phyloP scores from a whole-genome alignment of 2,797 vertebrate genomes.

The Dendrocincla tyrannina region DNA sequence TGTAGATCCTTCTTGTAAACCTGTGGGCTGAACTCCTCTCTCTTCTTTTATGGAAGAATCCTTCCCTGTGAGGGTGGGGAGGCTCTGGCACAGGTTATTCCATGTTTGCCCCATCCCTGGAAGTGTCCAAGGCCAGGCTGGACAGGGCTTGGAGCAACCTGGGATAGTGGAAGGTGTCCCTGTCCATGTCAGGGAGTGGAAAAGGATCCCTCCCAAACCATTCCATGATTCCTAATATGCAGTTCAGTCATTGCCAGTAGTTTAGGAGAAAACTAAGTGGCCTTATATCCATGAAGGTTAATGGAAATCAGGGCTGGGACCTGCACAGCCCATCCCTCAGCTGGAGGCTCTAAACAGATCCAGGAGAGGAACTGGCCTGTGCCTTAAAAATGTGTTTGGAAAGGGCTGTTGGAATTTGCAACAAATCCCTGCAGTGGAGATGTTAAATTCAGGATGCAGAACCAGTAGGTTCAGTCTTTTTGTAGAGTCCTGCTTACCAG shows the following conservation, averaged over 20 bases:
- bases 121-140: not conserved
- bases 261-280: not conserved
- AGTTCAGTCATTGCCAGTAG: not conserved
- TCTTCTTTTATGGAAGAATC: not conserved
- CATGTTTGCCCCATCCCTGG: not conserved
- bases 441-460: not conserved
- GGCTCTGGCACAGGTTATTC: not conserved
- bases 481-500: not conserved
- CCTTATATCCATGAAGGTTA: constrained; percentile 10
- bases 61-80: not conserved
- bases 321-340: not conserved
- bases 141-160: not conserved
- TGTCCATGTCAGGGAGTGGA: not conserved
- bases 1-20: not conserved
- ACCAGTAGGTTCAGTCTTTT: not conserved
- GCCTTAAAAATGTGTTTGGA: constrained; percentile 1
- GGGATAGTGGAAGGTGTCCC: not conserved
- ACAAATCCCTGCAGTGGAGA: not conserved
- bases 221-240: not conserved
- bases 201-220: not conserved
- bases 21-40: not conserved
- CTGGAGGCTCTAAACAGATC: constrained; percentile 28
- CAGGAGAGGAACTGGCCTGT: not conserved
- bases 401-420: not conserved
- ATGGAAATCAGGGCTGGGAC: not conserved